Evolutionary conservation across 1,140 invertebrate genomes (phyloP).

Genomic region (Chironomus tepperi): DNA sequence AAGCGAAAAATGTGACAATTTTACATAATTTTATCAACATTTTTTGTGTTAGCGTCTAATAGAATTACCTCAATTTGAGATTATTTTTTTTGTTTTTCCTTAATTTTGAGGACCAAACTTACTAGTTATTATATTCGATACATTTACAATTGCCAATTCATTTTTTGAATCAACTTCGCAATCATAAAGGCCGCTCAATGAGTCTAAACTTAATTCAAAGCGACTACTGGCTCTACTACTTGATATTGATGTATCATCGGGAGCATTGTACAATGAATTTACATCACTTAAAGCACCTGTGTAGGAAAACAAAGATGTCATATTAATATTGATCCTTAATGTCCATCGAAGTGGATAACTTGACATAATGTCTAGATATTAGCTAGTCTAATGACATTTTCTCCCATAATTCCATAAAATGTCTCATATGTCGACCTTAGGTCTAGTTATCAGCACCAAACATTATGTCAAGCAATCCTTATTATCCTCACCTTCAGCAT

Average conservation of each 20-base stretch:
- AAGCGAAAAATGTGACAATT: no score
- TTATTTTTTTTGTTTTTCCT: not conserved
- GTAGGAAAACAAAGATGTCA: no score
- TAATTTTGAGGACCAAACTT: conserved; percentile 37
- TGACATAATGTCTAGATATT: no score
- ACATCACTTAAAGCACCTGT: conserved; percentile 65
- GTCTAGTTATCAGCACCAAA: no score
- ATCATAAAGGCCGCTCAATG: conserved; percentile 72
- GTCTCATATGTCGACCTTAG: no score
- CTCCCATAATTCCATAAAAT: no score
- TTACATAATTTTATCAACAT: not conserved
- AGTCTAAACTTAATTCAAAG: conserved; percentile 64
- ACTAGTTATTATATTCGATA: conserved; percentile 39
- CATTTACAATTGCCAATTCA: conserved; percentile 40
- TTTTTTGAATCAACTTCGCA: conserved; percentile 43
- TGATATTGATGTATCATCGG: conserved; percentile 67
- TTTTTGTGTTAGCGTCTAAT: not conserved
- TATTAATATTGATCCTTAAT: no score
- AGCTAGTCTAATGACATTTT: no score
- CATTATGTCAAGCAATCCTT: no score
- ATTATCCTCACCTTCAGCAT: conserved; percentile 53
- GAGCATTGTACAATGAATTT: conserved; percentile 70
- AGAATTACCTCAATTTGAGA: not conserved
- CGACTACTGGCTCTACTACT: conserved; percentile 68
- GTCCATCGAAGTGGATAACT: no score